Base-by-base conservation (phyloP, 1,140 invertebrate genomes). In the Cherax destructor region DNA sequence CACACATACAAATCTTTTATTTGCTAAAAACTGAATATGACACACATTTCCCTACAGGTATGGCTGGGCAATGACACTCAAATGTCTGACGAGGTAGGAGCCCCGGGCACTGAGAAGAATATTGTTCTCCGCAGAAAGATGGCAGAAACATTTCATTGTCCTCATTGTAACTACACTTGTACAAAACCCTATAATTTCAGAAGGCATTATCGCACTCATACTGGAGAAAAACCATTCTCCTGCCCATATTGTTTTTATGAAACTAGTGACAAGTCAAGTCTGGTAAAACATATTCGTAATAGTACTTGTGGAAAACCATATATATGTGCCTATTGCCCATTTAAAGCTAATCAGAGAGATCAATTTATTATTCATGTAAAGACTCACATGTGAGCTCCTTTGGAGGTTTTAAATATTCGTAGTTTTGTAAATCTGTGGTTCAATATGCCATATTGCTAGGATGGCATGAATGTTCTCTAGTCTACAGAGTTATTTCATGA, bases 201-300 rank as follows among this genome's bases (percentile, higher is more conserved):
- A 47, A 86, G 86, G 41, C 92, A 92, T 91, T 80, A 84, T n/a
- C 83, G 90, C 18, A 88, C 89, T 49, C 92, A 92, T 72, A 92
- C 92, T 10, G 92, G 92, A n/a, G 92, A 92, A 52, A 92, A 90
- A 30, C 92, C 92, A 50, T 92, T 90, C 50, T 72, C 74, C 4
- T 92, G 91, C 79, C n/a, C 52, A 3, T 59, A 83, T 18, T 92
- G 91, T 65, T 77, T 84, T 16, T 87, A 92, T 49, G 52, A 83
- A 41, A 83, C 85, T 3, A 87, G 86, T 76, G 91, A 92, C 61
- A 92, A 87, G 56, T 86, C 86, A 41, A 92, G 87, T 41, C 79
- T 92, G 10, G 18, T 49, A 0, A 81, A 83, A 56, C 91, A 92
- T 50, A n/a, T 92, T 24, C 52, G 86, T 18, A 87, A 56, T 41